Evolutionary conservation across 1,140 invertebrate genomes (phyloP).

Genomic region (Papilio machaon): DNA sequence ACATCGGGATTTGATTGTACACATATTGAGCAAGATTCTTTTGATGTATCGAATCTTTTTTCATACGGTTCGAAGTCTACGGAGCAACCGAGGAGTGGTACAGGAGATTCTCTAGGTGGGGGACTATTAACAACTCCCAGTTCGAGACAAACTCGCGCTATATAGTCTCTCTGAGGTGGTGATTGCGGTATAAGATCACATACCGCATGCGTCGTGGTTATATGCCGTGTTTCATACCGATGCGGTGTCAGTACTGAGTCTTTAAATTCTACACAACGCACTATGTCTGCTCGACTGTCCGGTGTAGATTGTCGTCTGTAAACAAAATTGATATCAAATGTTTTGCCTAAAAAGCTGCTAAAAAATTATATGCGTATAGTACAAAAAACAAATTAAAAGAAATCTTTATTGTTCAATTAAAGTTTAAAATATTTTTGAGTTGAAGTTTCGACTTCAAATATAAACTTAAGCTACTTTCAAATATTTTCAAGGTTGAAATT

Average conservation of each 20-base stretch:
- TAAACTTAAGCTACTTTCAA: too few relatives aligned
- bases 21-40: slow-evolving; percentile 73
- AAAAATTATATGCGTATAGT: not conserved
- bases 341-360: not conserved
- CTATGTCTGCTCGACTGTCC: slow-evolving; percentile 78
- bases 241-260: slow-evolving; percentile 64
- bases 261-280: slow-evolving; percentile 77
- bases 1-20: slow-evolving; percentile 74
- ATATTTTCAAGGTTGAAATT: not conserved
- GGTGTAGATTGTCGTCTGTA: slow-evolving; percentile 67
- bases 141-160: slow-evolving; percentile 72
- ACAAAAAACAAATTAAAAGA: too few relatives aligned
- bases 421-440: too few relatives aligned
- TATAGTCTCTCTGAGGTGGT: slow-evolving; percentile 64
- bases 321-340: slow-evolving; percentile 17
- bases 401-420: not conserved
- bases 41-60: slow-evolving; percentile 63
- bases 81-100: slow-evolving; percentile 68
- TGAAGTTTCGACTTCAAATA: too few relatives aligned
- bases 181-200: slow-evolving; percentile 76
- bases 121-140: slow-evolving; percentile 66
- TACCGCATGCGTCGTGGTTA: slow-evolving; percentile 63
- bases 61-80: slow-evolving; percentile 73
- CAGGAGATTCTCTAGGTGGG: slow-evolving; percentile 55
- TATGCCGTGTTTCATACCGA: slow-evolving; percentile 53